Percentiles rank a stretch among this genome's conserved stretches.
Evolutionary conservation across 1,140 invertebrate species (phyloP).

Genomic region (Nasonia vitripennis): DNA sequence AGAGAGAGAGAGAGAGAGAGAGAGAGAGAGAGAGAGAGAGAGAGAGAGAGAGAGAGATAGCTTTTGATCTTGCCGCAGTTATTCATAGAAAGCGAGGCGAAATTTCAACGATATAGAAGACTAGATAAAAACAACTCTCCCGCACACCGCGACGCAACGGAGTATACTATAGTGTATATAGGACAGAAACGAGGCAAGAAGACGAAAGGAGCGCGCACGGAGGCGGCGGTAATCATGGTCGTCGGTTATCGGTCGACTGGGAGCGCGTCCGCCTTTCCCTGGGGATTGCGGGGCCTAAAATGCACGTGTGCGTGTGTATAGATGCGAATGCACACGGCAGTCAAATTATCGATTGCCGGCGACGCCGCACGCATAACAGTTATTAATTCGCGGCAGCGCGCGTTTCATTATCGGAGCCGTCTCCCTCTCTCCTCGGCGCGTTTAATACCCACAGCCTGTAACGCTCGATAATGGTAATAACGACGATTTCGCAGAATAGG

Average conservation of each 20-base stretch:
- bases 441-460: constrained; percentile 18
- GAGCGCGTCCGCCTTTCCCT: neutral
- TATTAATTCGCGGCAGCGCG: constrained; percentile 36
- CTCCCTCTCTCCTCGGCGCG: too few species aligned
- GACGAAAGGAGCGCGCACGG: neutral
- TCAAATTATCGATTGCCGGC: constrained; percentile 29
- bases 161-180: too few species aligned
- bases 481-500: constrained; percentile 25
- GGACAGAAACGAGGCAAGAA: neutral
- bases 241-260: neutral
- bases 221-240: neutral
- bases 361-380: constrained; percentile 7
- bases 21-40: neutral
- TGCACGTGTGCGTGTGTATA: neutral
- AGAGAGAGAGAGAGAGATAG: neutral
- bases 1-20: neutral
- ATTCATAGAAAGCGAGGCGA: neutral
- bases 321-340: neutral
- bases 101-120: too few species aligned
- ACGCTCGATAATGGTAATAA: constrained; percentile 35
- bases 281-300: neutral
- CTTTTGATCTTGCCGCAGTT: neutral
- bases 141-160: too few species aligned
- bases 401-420: constrained; percentile 36
- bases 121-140: too few species aligned